Evolutionary conservation across 2,113 vertebrate species (phyloP).

Genomic region (Laterallus jamaicensis): DNA sequence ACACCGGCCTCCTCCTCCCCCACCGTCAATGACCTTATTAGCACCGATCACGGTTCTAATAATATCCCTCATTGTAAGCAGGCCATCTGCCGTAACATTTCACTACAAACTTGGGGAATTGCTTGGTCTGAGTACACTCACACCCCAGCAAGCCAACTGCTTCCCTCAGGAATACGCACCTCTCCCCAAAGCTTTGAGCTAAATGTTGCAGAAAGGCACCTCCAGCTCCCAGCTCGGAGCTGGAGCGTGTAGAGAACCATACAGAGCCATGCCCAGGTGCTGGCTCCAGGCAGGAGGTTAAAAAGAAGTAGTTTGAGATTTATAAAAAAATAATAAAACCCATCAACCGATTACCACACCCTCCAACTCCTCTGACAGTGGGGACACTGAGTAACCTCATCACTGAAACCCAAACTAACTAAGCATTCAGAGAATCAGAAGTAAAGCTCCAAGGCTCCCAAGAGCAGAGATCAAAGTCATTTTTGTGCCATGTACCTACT

Average conservation of each 20-base stretch:
- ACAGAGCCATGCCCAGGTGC: not conserved
- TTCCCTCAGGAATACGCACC: not conserved
- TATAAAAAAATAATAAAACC: not conserved
- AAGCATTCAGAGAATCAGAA: not conserved
- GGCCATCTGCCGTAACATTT: slow-evolving; percentile 53
- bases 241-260: not conserved
- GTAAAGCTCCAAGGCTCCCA: fast-evolving
- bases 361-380: not conserved
- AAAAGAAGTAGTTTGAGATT: not conserved
- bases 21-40: slow-evolving; percentile 65
- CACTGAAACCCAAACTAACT: not conserved
- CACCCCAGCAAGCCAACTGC: not conserved
- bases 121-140: not conserved
- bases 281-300: not conserved
- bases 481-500: not conserved
- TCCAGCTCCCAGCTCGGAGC: not conserved
- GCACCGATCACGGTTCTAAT: slow-evolving; percentile 64
- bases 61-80: slow-evolving; percentile 32
- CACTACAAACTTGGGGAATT: slow-evolving; percentile 27
- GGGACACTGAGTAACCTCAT: not conserved
- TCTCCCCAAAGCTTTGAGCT: not conserved
- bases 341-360: not conserved
- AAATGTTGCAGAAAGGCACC: not conserved
- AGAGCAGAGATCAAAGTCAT: not conserved
- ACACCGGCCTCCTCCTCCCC: slow-evolving; percentile 20